Percentiles rank a stretch among this genome's conserved stretches.
Evolutionary conservation across 2,888 invertebrate genomes (phyloP).

Genomic region (Elegia similella): DNA sequence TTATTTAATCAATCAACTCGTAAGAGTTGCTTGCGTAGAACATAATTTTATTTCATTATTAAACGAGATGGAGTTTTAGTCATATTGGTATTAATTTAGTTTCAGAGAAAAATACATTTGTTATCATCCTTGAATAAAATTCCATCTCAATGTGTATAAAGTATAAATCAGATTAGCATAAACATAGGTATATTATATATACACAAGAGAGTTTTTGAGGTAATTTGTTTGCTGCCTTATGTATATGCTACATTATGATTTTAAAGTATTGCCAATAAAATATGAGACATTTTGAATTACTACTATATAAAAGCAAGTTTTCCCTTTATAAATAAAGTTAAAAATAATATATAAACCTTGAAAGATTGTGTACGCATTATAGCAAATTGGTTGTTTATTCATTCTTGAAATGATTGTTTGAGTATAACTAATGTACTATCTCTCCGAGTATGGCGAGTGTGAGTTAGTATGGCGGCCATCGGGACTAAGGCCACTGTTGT

Average conservation of each 20-base stretch:
- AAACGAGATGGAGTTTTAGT: not conserved
- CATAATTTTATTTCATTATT: not conserved
- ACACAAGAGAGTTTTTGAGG: not conserved
- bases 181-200: not conserved
- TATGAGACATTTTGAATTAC: not conserved
- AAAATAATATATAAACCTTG: slow-evolving; percentile 13
- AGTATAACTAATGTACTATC: no score
- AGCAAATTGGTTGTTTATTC: not conserved
- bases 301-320: not conserved
- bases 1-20: not conserved
- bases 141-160: slow-evolving; percentile 1
- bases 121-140: not conserved
- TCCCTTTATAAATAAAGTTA: not conserved
- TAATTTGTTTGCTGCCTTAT: not conserved
- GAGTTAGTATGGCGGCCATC: no score
- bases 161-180: not conserved
- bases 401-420: not conserved
- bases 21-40: not conserved
- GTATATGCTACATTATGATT: not conserved
- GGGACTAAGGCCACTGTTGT: no score
- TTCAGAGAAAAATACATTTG: not conserved
- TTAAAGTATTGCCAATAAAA: not conserved
- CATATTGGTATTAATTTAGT: not conserved
- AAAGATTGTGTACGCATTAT: slow-evolving; percentile 19
- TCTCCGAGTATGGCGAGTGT: no score